These are phyloP conservation scores for Pachypeltis micranthus DNA, from an alignment of 1,140 invertebrate genomes.

Conservation along the genomic window DNA sequence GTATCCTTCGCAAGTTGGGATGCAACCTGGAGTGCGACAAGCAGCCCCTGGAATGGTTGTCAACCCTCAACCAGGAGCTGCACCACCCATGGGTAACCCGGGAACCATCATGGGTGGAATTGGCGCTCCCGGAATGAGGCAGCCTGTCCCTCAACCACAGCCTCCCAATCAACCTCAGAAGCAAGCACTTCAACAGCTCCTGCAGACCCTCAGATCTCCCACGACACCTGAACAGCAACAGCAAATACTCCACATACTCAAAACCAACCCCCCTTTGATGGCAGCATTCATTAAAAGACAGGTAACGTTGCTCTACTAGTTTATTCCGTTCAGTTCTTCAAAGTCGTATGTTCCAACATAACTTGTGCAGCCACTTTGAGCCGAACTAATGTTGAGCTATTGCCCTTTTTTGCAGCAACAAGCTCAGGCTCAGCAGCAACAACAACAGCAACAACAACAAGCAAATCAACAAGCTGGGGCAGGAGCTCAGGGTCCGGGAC, in stretches of 20 bases:
- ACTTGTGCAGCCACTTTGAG: slow-evolving; percentile 31
- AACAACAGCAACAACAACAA: slow-evolving; percentile 32
- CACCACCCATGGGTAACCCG: slow-evolving; percentile 23
- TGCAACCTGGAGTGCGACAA: slow-evolving; percentile 19
- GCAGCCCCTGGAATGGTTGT: slow-evolving; percentile 21
- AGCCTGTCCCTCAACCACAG: slow-evolving; percentile 15
- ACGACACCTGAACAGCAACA: slow-evolving; percentile 85
- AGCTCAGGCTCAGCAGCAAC: slow-evolving; percentile 38
- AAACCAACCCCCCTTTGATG: slow-evolving; percentile 90
- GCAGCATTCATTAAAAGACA: slow-evolving; percentile 89
- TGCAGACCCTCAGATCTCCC: slow-evolving; percentile 78
- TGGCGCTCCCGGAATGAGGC: slow-evolving; percentile 17
- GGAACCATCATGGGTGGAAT: slow-evolving; percentile 29
- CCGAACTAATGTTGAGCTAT: too few species aligned
- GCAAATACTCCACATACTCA: slow-evolving; percentile 83
- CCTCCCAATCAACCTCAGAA: slow-evolving; percentile 38
- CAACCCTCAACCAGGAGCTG: slow-evolving; percentile 18
- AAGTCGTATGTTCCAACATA: neutral
- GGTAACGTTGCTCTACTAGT: too few species aligned
- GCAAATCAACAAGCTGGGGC: slow-evolving; percentile 31
- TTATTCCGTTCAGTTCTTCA: slow-evolving; percentile 24
- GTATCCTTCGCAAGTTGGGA: slow-evolving; percentile 24
- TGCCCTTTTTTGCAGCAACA: slow-evolving; percentile 34
- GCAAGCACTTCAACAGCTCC: slow-evolving; percentile 75
- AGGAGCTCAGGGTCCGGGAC: slow-evolving; percentile 28